A percentile compares a stretch with the other conserved stretches of the same genome.
phyloP scores from a whole-genome alignment of 2,113 vertebrate species.

The Dromiciops gliroides region DNA sequence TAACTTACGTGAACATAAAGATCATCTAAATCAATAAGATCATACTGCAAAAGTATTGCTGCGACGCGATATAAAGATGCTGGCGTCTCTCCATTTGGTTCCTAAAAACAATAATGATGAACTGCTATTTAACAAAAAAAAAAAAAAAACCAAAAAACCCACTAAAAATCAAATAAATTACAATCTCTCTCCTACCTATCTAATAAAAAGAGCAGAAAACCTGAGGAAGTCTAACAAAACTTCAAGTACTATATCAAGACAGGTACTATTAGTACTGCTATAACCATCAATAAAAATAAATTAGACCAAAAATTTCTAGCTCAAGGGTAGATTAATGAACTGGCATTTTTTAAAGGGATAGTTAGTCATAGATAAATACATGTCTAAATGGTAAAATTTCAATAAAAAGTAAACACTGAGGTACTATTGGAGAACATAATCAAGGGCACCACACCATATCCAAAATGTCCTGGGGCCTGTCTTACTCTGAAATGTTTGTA shows the following conservation, averaged over 20 bases:
- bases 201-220: not conserved
- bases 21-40: conserved; percentile 97
- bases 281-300: conserved; percentile 38
- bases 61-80: conserved; percentile 97
- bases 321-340: conserved; percentile 53
- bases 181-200: conserved; percentile 26
- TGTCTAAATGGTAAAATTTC: conserved; percentile 23
- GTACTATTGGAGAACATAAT: not conserved
- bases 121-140: conserved; percentile 41
- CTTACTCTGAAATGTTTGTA: conserved; percentile 51
- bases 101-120: conserved; percentile 84
- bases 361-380: conserved; percentile 22
- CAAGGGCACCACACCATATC: conserved; percentile 23
- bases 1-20: conserved; percentile 97
- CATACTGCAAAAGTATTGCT: conserved; percentile 95
- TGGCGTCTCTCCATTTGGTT: conserved; percentile 97
- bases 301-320: conserved; percentile 43
- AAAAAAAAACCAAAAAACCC: too few relatives aligned
- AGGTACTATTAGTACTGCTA: not conserved
- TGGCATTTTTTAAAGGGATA: conserved; percentile 31
- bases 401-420: conserved; percentile 8
- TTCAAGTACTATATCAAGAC: not conserved
- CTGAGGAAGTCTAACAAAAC: not conserved
- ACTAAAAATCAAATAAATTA: conserved; percentile 5
- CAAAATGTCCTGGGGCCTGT: conserved; percentile 38